phyloP scores from a whole-genome alignment of 2,797 vertebrate genomes.

The Oreochromis grahami region DNA sequence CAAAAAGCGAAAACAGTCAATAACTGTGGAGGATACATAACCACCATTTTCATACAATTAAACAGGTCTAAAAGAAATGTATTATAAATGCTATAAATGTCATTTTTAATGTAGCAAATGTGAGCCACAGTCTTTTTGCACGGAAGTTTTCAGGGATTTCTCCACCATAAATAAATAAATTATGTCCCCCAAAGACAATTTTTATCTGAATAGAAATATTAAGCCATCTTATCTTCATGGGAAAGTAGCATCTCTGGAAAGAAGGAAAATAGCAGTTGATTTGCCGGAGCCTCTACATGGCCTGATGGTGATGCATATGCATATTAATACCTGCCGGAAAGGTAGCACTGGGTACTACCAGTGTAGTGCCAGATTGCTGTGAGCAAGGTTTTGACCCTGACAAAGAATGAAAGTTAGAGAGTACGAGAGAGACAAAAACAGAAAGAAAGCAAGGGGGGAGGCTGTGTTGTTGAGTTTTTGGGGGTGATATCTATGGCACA shows the following conservation, averaged over 20 bases:
- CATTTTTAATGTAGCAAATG: neutral
- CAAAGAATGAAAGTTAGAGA: slow-evolving; percentile 11
- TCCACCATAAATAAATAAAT: neutral
- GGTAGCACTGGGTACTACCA: neutral
- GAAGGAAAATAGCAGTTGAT: neutral
- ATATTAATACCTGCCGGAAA: neutral
- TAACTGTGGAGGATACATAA: neutral
- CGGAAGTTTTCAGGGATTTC: neutral
- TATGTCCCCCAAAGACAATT: neutral
- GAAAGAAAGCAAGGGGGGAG: neutral
- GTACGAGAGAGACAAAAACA: slow-evolving; percentile 19
- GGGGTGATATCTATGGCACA: slow-evolving; percentile 42
- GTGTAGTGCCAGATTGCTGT: neutral
- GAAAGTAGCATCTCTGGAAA: neutral
- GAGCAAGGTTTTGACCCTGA: slow-evolving; percentile 13
- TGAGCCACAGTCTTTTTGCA: neutral
- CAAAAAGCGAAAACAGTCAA: neutral
- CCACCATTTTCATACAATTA: neutral
- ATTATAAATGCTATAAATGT: neutral
- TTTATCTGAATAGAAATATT: neutral
- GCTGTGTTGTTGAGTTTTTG: neutral
- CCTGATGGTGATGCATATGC: neutral
- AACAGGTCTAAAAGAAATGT: neutral
- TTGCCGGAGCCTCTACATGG: neutral
- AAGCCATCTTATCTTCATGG: neutral